Evolutionary conservation across 64 coral and sea anemone genomes (phyloP), one percentile per base, ranked within the genome.

Genomic region (Astreopora myriophthalma): DNA sequence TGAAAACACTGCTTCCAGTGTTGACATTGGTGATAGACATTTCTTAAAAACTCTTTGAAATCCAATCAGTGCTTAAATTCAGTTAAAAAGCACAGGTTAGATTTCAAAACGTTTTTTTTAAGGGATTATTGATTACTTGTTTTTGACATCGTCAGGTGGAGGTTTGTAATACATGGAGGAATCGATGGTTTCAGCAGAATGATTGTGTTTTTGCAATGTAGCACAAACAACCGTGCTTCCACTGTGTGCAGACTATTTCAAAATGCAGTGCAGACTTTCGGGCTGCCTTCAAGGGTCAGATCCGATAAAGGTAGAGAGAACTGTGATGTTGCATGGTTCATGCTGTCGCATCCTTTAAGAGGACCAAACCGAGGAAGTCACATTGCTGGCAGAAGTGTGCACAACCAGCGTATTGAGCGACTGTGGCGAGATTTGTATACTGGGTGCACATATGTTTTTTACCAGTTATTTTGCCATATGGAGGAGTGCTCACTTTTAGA

Each of bases 321-420:
- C 69, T 33, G 67, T 34, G 81, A 64, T 39, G 81, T 85, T 17
- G 28, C 51, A 38, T n/a, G 60, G 34, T 85, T 63, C 23, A 85
- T 85, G 81, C 22, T 66, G 16, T 34, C 35, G 28, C 80, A 84
- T 65, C 80, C 76, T 48, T 28, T 38, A 40, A 34, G 32, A 27
- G 81, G 81, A 20, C 52, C 81, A 63, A 39, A 61, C 42, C 55
- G 81, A 38, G 81, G 81, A 12, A 66, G 57, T 35, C 34, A 38
- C 33, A 63, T 85, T 10, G 34, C 60, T 10, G 81, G 81, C 8
- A 85, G 61, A 85, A 85, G 81, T 85, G 81, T 85, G 12, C 81
- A 65, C 26, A 65, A 65, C 61, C 61, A 65, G 26, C 61, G 61
- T 24, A 65, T 65, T 8, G 61, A 65, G 61, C 61, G 61, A 24